Evolutionary conservation across 2,113 vertebrate species (phyloP), one percentile per base, ranked within the genome.

Genomic region (Vicugna pacos): DNA sequence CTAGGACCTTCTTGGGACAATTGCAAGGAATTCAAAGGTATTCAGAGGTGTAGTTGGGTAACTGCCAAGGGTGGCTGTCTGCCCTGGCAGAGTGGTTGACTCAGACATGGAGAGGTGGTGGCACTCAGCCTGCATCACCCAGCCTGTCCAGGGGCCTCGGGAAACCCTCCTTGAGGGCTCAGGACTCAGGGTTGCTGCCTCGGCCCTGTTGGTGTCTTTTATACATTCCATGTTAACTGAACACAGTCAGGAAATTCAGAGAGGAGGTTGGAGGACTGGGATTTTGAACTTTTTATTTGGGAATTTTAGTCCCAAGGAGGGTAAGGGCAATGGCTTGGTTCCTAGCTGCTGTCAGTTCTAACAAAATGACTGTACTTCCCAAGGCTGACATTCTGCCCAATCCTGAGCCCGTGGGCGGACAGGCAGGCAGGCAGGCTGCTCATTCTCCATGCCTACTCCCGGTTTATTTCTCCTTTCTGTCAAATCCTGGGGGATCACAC

Each of bases 1-100:
- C 72, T 22, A 46, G 65, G 32, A 77, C 35, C 48, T 92, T 84
- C 69, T 76, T 46, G 76, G 46, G 62, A 76, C 94, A 70, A 81
- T 72, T 75, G 88, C 30, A 52, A 79, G 84, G 54, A 52, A n/a
- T 72, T 93, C 65, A 92, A 52, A 79, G 84, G 54, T 58, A n/a
- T 72, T 93, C 65, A 92, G 67, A 94, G 76, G 35, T 30, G 38
- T 76, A n/a, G 35, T 52, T 94, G 87, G 70, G 6, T 46, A 19
- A 14, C 72, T 69, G 87, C 80, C 72, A 73, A 70, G 2, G 24
- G 76, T 38, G 13, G 70, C 50, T 75, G n/a, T 76, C 17, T 93
- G 89, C 19, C 26, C 35, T 32, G 83, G 93, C 10, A 62, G 2
- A 30, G 32, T 22, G 42, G 20, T 62, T 52, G 58, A n/a, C 20